These are phyloP conservation scores for Parambassis ranga DNA, from an alignment of 2,797 vertebrate genomes.

Conservation along the genomic window DNA sequence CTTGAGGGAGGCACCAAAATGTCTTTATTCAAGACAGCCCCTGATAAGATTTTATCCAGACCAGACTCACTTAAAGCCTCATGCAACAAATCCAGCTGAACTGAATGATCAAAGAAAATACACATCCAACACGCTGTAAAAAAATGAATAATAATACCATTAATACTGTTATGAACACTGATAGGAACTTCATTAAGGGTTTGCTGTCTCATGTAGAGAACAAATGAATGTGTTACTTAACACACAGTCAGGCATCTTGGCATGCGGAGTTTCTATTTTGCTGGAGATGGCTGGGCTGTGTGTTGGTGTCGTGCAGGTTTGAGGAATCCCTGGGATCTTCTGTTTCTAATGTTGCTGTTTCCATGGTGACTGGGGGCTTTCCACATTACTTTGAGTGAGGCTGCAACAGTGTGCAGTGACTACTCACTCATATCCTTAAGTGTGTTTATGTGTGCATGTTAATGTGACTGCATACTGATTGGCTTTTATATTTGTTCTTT, in stretches of 20 bases:
- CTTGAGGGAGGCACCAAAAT: too few species aligned
- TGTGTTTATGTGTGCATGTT: neutral
- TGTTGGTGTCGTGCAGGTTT: slow-evolving; percentile 34
- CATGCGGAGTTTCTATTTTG: slow-evolving; percentile 11
- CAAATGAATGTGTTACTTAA: slow-evolving; percentile 32
- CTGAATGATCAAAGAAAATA: too few species aligned
- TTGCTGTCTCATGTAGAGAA: slow-evolving; percentile 4
- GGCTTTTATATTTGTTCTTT: neutral
- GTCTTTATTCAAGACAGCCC: too few species aligned
- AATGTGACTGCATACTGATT: neutral
- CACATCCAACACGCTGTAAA: too few species aligned
- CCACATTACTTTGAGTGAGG: slow-evolving; percentile 40
- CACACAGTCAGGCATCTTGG: slow-evolving; percentile 8
- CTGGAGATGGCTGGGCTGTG: slow-evolving; percentile 3
- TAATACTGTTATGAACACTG: too few species aligned
- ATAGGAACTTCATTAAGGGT: neutral
- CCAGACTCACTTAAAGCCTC: too few species aligned
- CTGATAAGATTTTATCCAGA: too few species aligned
- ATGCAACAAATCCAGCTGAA: too few species aligned
- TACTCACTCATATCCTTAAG: slow-evolving; percentile 27
- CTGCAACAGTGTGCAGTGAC: slow-evolving; percentile 22
- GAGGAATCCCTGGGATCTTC: slow-evolving; percentile 73
- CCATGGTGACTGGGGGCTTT: slow-evolving; percentile 69
- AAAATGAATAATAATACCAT: too few species aligned
- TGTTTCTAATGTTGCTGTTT: slow-evolving; percentile 62